Percentiles rank a stretch among this genome's conserved stretches.
Evolutionary conservation across 2,113 vertebrate species (phyloP).

Genomic region (Okapia johnstoni): DNA sequence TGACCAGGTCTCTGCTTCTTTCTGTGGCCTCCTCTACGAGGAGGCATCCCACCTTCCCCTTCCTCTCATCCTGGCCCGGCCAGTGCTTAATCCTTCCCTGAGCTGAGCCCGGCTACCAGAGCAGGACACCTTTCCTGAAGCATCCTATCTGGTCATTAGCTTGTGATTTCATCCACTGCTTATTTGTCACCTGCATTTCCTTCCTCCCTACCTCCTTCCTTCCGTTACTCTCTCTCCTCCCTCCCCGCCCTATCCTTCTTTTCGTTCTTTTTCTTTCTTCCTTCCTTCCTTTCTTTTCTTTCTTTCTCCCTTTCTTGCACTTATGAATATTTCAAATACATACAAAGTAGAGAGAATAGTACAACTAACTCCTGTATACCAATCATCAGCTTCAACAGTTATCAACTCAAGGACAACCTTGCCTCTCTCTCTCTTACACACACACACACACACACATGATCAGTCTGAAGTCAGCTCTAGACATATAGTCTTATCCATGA

Average conservation of each 20-base stretch:
- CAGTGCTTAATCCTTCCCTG: background rate
- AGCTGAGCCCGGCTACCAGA: background rate
- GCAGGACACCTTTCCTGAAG: too few species aligned
- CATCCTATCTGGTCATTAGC: background rate
- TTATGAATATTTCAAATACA: background rate
- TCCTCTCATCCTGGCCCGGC: background rate
- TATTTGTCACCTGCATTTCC: background rate
- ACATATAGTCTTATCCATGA: background rate
- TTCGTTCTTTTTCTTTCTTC: background rate
- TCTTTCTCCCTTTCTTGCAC: background rate
- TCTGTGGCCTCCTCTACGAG: background rate
- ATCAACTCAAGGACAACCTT: background rate
- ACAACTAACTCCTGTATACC: background rate
- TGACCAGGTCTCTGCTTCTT: background rate
- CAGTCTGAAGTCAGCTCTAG: background rate
- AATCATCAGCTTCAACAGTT: background rate
- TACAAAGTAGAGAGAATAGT: background rate
- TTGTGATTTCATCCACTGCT: too few species aligned
- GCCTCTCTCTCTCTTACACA: background rate
- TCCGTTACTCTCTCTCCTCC: fast-evolving
- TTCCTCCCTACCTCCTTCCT: background rate
- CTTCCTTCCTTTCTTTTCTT: fast-evolving
- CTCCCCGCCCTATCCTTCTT: too few species aligned
- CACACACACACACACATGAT: too few species aligned
- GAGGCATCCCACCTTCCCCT: too few species aligned